phyloP scores from a whole-genome alignment of 92 coral and sea anemone genomes.

The Zoanthus solanderi region DNA sequence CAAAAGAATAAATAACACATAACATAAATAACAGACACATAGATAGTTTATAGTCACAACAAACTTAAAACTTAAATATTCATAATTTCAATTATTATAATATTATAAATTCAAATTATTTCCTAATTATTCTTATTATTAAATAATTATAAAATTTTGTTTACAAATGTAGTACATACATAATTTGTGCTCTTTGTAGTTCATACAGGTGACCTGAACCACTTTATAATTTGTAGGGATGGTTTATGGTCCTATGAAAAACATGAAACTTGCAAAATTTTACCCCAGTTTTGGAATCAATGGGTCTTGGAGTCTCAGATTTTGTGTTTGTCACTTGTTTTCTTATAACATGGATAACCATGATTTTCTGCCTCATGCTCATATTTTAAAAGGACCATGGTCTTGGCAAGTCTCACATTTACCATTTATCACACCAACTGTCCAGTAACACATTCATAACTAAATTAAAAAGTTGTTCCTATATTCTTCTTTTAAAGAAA shows the following conservation, averaged over 20 bases:
- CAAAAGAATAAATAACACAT: no score
- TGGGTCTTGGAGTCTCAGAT: constrained; percentile 22
- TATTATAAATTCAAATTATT: not conserved
- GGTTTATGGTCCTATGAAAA: constrained; percentile 18
- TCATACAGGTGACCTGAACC: constrained; percentile 16
- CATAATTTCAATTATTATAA: constrained; percentile 1
- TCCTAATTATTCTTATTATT: constrained; percentile 8
- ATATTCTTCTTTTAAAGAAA: not conserved
- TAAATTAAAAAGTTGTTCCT: constrained; percentile 1
- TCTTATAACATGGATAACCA: constrained; percentile 1
- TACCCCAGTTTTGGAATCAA: constrained; percentile 22
- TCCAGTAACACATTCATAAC: constrained; percentile 1
- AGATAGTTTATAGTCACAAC: no score
- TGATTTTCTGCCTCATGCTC: not conserved
- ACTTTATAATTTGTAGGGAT: constrained; percentile 3
- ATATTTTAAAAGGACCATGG: constrained; percentile 12
- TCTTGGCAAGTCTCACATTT: not conserved
- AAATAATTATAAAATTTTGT: not conserved
- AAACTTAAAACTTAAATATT: no score
- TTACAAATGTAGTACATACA: constrained; percentile 22
- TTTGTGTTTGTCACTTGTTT: constrained; percentile 24
- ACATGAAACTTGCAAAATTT: not conserved
- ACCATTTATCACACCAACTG: constrained; percentile 16
- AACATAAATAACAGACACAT: no score
- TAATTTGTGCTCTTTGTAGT: constrained; percentile 15